Evolutionary conservation across 2,113 vertebrate genomes (phyloP).

Genomic region (rabbit (Oryctolagus cuniculus)): DNA sequence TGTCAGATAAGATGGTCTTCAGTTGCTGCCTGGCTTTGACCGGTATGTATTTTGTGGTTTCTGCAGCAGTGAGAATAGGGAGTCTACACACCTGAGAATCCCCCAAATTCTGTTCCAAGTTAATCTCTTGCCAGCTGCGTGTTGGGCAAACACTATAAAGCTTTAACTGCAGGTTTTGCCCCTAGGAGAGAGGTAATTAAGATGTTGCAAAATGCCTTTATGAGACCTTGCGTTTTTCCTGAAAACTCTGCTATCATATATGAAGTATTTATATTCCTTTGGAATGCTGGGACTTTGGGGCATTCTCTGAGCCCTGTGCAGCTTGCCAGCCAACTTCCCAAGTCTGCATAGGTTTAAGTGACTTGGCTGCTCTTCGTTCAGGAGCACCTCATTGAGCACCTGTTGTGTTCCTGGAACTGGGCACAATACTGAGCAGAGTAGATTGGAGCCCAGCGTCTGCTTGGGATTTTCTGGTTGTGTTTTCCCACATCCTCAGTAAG

Average conservation of each 20-base stretch:
- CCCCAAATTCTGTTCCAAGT: background rate
- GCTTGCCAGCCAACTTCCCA: background rate
- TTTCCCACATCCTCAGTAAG: background rate
- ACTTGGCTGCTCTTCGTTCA: background rate
- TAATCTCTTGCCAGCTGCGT: background rate
- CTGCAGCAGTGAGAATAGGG: background rate
- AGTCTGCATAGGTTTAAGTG: background rate
- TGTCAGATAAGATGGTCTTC: background rate
- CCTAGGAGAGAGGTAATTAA: background rate
- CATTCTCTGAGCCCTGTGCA: background rate
- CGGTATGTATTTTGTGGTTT: background rate
- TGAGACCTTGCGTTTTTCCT: background rate
- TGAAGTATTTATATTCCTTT: background rate
- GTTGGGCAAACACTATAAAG: background rate
- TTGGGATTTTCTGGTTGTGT: background rate
- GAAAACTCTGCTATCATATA: background rate
- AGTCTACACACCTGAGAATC: background rate
- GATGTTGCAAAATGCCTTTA: background rate
- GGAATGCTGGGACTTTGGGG: background rate
- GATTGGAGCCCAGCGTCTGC: background rate
- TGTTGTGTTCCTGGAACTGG: background rate
- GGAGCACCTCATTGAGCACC: background rate
- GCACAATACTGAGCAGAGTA: background rate
- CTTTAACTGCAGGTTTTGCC: background rate
- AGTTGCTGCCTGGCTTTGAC: background rate